These are phyloP conservation scores for Globicephala melas DNA, from an alignment of 2,113 vertebrate genomes.

Conservation along the genomic window DNA sequence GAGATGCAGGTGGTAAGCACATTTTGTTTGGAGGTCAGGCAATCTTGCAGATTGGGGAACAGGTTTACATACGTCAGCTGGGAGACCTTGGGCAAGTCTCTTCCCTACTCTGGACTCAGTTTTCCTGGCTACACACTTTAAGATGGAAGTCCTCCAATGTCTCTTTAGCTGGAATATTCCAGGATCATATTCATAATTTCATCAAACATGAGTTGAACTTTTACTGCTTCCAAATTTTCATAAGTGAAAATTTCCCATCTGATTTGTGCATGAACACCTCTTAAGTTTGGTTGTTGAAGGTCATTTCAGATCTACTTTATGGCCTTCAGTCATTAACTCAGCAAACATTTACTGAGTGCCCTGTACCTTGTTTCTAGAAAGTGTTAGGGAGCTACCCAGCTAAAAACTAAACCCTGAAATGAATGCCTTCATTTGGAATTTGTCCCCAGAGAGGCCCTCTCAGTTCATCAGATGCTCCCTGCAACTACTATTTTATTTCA, in stretches of 20 bases:
- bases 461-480: background rate
- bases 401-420: background rate
- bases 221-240: background rate
- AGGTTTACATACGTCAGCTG: background rate
- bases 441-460: background rate
- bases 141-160: background rate
- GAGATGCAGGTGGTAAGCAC: background rate
- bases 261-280: background rate
- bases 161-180: background rate
- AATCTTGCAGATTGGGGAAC: background rate
- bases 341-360: background rate
- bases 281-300: too few species aligned
- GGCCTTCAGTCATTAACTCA: background rate
- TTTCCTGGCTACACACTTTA: background rate
- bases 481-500: background rate
- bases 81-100: too few species aligned
- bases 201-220: background rate
- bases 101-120: background rate
- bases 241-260: background rate
- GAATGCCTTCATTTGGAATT: background rate
- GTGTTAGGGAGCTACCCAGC: background rate
- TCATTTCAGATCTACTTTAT: background rate
- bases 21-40: background rate
- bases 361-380: accelerated
- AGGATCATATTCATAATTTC: background rate